These are phyloP conservation scores for Lepidochrysops patricia DNA, from an alignment of 2,888 invertebrate species.

Conservation along the genomic window DNA sequence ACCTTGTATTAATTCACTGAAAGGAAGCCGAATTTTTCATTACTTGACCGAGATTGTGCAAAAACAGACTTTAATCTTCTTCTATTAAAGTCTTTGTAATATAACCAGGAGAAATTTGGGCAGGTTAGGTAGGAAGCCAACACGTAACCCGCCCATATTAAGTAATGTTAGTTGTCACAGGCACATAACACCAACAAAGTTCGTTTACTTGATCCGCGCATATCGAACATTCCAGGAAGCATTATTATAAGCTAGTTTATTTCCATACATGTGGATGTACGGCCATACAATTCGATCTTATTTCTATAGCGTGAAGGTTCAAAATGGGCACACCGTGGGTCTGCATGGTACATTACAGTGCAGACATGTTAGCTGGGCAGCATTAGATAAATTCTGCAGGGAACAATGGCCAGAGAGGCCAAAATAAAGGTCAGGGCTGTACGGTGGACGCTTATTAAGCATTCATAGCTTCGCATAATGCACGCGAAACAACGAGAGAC, in stretches of 20 bases:
- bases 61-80: no score
- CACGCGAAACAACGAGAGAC: slow-evolving; percentile 37
- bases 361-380: slow-evolving; percentile 36
- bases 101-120: no score
- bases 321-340: neutral
- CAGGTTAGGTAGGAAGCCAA: neutral
- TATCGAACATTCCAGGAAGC: slow-evolving; percentile 5
- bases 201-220: slow-evolving; percentile 1
- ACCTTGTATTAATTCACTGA: neutral
- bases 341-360: neutral
- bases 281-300: neutral
- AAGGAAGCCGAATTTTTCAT: neutral
- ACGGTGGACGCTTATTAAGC: slow-evolving; percentile 53
- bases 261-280: neutral
- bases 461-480: slow-evolving; percentile 59
- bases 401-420: slow-evolving; percentile 56
- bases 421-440: slow-evolving; percentile 60
- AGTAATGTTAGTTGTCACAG: neutral
- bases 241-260: slow-evolving; percentile 8
- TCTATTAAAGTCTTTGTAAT: no score
- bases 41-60: no score
- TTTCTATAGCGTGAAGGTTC: neutral
- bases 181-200: neutral
- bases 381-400: slow-evolving; percentile 44
- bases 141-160: neutral